Evolutionary conservation across 2,797 vertebrate species (phyloP).

Genomic region (Pelobates cultripes): DNA sequence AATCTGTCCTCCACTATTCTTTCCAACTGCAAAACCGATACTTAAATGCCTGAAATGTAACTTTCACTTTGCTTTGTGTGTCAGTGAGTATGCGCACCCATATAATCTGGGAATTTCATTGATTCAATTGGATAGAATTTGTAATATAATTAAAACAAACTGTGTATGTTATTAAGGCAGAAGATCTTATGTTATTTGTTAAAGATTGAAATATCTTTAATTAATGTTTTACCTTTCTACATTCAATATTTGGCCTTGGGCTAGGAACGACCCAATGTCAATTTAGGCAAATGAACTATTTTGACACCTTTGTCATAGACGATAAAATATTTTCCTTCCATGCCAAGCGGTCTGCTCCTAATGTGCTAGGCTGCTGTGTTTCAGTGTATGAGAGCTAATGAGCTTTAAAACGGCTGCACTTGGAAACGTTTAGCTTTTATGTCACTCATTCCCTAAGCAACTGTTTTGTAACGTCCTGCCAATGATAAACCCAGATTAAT

Average conservation of each 20-base stretch:
- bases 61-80: too few relatives aligned
- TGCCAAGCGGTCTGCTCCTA: conserved; percentile 13
- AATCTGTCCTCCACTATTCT: too few relatives aligned
- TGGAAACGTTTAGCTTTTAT: conserved; percentile 50
- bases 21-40: too few relatives aligned
- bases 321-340: conserved; percentile 35
- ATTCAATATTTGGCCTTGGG: conserved; percentile 36
- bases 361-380: conserved; percentile 43
- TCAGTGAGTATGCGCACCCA: too few relatives aligned
- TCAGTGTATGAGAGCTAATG: conserved; percentile 41
- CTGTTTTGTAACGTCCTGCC: conserved; percentile 57
- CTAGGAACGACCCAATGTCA: conserved; percentile 21
- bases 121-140: too few relatives aligned
- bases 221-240: background rate
- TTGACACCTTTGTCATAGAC: conserved; percentile 44
- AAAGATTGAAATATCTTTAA: too few relatives aligned
- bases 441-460: conserved; percentile 58
- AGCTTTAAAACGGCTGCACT: conserved; percentile 42
- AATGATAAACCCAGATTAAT: conserved; percentile 50
- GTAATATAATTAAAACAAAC: too few relatives aligned
- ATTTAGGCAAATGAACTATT: conserved; percentile 25
- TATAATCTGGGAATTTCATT: too few relatives aligned
- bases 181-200: too few relatives aligned
- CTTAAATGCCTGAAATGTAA: too few relatives aligned
- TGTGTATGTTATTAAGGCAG: too few relatives aligned